Conservation (phyloP, 1,140 invertebrate genomes). For the Psilanteris sp. region DNA sequence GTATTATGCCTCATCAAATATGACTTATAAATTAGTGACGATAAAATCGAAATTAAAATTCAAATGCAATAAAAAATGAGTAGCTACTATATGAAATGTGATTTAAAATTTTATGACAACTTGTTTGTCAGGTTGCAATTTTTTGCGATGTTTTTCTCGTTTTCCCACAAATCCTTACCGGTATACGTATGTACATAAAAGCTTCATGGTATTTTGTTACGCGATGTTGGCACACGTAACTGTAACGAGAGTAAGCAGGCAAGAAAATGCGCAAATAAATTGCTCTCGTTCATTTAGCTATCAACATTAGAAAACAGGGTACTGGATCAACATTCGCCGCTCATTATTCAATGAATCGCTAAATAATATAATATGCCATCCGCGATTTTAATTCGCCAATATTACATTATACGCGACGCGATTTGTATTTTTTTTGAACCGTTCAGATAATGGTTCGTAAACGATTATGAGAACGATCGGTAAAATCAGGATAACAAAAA, state of each 20-base stretch:
- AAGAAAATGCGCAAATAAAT: conserved; percentile 53
- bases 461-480: too few relatives aligned
- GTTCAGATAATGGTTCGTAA: too few relatives aligned
- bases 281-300: conserved; percentile 49
- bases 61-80: conserved; percentile 10
- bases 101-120: too few relatives aligned
- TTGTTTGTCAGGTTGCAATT: too few relatives aligned
- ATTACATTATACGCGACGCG: too few relatives aligned
- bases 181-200: conserved; percentile 33
- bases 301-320: conserved; percentile 40
- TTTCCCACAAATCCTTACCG: conserved; percentile 35
- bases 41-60: too few relatives aligned
- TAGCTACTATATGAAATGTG: too few relatives aligned
- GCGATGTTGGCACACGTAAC: conserved; percentile 40
- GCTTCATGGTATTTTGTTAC: conserved; percentile 45
- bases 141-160: conserved; percentile 35
- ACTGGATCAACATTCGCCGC: conserved; percentile 19
- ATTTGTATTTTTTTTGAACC: too few relatives aligned
- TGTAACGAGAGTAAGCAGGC: conserved; percentile 45
- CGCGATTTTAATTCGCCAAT: too few relatives aligned
- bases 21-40: too few relatives aligned
- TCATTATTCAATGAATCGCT: not conserved
- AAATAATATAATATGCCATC: conserved; percentile 1
- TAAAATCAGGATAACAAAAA: too few relatives aligned
- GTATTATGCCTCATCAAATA: too few relatives aligned